Base-by-base conservation (phyloP, 2,113 vertebrate species). In the Bostrychus sinensis region DNA sequence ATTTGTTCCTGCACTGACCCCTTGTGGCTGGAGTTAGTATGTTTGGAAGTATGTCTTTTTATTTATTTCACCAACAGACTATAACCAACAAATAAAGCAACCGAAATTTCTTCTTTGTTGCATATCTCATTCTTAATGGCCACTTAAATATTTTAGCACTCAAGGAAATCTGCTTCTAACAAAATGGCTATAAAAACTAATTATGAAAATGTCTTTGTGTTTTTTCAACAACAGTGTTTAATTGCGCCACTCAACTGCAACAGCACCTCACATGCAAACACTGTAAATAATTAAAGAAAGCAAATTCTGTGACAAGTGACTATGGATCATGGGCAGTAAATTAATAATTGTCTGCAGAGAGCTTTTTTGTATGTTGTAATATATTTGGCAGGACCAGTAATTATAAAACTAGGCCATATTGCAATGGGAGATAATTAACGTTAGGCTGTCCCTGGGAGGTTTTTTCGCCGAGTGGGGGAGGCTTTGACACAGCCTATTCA, bases 391-490 rank as follows among this genome's bases (percentile, higher is more conserved):
- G 78, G 89, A 93, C 89, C 92, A 93, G 91, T 92, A 92, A 92
- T 93, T 92, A 92, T 91, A 91, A 92, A 93, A 92, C 90, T 92
- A 91, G 92, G 92, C 89, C 91, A 93, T 91, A 91, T 89, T 90
- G 90, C 90, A 91, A 86, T 84, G 92, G 91, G 92, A 92, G 90
- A 90, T 91, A 91, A 92, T 92, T 92, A 92, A 92, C 88, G 86
- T 86, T 90, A 89, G 88, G 55, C 72, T 45, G 78, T 92, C 86
- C 90, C 91, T 75, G 73, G 67, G 90, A 91, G 91, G 86, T 85
- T 89, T 85, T 89, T 77, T 10, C 12, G 76, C 62, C 70, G 70
- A 86, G 81, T 84, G 80, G 76, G 72, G 78, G 74, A 73, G 82
- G 82, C 86, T 91, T 91, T 93, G 90, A 92, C 90, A 92, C 86